A percentile compares a stretch with the other conserved stretches of the same genome.
phyloP scores from a whole-genome alignment of 2,888 invertebrate species.

The Cephus spinipes region DNA sequence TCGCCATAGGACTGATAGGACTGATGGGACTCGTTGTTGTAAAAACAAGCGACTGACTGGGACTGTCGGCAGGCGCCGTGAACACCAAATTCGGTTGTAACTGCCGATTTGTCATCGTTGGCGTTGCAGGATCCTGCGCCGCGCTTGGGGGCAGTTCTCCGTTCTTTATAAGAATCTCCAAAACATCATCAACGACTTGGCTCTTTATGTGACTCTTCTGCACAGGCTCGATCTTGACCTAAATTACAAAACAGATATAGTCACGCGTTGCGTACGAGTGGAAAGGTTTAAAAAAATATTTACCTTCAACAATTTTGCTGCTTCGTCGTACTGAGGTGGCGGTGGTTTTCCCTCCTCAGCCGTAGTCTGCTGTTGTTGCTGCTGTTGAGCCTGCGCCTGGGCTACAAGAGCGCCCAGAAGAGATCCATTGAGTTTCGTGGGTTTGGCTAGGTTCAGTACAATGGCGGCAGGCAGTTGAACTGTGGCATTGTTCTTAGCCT shows the following conservation, averaged over 20 bases:
- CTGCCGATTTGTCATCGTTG: conserved; percentile 68
- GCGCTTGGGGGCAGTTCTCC: conserved; percentile 93
- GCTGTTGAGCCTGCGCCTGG: conserved; percentile 59
- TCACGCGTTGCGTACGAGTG: background rate
- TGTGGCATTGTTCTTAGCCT: conserved; percentile 58
- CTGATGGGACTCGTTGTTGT: conserved; percentile 56
- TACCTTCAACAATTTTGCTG: conserved; percentile 72
- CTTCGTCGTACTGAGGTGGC: conserved; percentile 80
- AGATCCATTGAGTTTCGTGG: conserved; percentile 60
- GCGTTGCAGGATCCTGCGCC: conserved; percentile 77
- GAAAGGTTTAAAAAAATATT: conserved; percentile 33
- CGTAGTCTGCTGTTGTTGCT: conserved; percentile 50
- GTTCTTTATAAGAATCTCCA: conserved; percentile 93
- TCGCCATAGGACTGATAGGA: conserved; percentile 57
- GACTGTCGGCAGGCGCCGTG: conserved; percentile 58
- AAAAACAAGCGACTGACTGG: conserved; percentile 56
- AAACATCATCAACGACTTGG: conserved; percentile 90
- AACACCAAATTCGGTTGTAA: conserved; percentile 62
- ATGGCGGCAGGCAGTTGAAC: conserved; percentile 63
- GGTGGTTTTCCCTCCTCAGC: conserved; percentile 69
- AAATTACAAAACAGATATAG: conserved; percentile 12
- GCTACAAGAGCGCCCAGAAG: conserved; percentile 60
- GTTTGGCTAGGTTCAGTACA: conserved; percentile 60
- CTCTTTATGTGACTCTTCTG: conserved; percentile 71
- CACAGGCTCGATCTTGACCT: conserved; percentile 65